Percentiles rank a stretch among this genome's conserved stretches.
Conservation (phyloP, 2,888 invertebrate species). For the Idaea dimidiata region DNA sequence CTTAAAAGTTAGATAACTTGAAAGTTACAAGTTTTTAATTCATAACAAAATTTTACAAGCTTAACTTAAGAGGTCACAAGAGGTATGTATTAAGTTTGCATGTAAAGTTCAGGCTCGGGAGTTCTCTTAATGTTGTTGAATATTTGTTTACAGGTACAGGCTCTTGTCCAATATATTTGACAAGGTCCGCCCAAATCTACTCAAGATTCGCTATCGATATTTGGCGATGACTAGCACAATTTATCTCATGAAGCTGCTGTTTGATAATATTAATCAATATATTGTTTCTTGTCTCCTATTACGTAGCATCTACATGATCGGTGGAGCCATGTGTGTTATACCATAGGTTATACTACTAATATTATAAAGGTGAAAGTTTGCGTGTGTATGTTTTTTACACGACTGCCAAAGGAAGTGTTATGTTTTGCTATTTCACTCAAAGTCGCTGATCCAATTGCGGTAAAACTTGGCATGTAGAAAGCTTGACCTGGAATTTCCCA, state of each 20-base stretch:
- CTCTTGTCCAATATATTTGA: background rate
- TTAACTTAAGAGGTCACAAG: background rate
- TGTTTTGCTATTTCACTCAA: too few species aligned
- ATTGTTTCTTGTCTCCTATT: background rate
- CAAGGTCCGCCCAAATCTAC: background rate
- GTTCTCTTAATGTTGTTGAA: background rate
- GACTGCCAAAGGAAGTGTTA: too few species aligned
- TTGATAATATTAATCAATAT: background rate
- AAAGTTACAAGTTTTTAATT: background rate
- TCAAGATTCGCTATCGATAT: background rate
- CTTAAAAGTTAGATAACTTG: background rate
- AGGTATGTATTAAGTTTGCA: too few species aligned
- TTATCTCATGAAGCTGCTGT: background rate
- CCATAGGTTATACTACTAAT: too few species aligned
- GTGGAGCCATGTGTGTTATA: too few species aligned
- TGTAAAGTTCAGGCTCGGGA: too few species aligned
- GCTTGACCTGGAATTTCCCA: too few species aligned
- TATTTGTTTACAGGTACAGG: background rate
- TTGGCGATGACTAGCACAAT: background rate
- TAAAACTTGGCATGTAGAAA: too few species aligned
- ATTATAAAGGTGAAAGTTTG: too few species aligned
- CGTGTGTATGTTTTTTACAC: too few species aligned
- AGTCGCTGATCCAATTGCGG: too few species aligned
- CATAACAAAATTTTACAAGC: background rate
- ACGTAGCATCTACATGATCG: background rate